A percentile compares a stretch with the other conserved stretches of the same genome.
Conservation (phyloP, 2,888 invertebrate species). For the Drosophila yooni region DNA sequence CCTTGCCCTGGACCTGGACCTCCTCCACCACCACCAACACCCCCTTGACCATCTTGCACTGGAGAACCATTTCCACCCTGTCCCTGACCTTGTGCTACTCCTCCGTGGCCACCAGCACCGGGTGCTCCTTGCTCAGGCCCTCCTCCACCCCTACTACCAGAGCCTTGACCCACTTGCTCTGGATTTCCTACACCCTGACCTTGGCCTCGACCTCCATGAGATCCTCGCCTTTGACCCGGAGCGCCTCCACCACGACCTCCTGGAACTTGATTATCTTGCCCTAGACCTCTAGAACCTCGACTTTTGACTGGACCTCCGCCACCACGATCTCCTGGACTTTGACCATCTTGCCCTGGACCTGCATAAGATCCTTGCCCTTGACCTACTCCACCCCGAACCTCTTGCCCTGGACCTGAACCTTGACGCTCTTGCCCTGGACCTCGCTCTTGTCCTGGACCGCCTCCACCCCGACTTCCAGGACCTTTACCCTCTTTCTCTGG, state of each 20-base stretch:
- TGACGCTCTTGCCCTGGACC: not conserved
- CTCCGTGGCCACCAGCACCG: too few relatives aligned
- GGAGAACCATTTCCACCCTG: not conserved
- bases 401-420: not conserved
- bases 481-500: too few relatives aligned
- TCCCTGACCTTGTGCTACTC: not conserved
- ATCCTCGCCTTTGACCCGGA: not conserved
- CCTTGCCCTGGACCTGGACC: too few relatives aligned
- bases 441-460: not conserved
- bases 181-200: constrained; percentile 5
- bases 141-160: not conserved
- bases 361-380: too few relatives aligned
- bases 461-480: too few relatives aligned
- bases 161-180: not conserved
- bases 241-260: not conserved
- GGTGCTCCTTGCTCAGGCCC: too few relatives aligned
- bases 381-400: too few relatives aligned
- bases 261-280: not conserved
- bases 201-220: not conserved
- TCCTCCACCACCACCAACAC: not conserved
- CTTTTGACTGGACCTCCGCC: not conserved
- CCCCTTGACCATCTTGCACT: not conserved
- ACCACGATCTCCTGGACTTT: too few relatives aligned
- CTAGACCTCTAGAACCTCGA: not conserved
- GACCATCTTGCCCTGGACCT: too few relatives aligned